These are phyloP conservation scores for Xiphias gladius DNA, from an alignment of 2,113 vertebrate species.

Conservation along the genomic window DNA sequence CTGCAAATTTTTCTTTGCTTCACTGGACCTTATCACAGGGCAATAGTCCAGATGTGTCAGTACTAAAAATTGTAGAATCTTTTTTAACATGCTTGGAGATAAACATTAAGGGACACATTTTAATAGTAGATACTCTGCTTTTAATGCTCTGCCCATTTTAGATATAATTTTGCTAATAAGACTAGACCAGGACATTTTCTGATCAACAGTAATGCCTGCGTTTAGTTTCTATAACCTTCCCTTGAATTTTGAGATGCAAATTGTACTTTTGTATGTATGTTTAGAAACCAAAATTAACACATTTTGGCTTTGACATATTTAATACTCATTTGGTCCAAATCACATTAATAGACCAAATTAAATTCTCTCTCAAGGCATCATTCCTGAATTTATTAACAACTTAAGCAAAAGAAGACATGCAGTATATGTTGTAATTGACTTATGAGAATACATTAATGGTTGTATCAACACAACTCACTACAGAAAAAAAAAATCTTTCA, in stretches of 20 bases:
- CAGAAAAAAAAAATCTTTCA: neutral
- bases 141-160: too few relatives aligned
- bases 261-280: too few relatives aligned
- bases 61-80: too few relatives aligned
- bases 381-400: neutral
- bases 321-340: neutral
- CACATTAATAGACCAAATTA: neutral
- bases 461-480: neutral
- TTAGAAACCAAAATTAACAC: neutral
- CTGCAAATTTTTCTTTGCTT: too few relatives aligned
- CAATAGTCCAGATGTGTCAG: too few relatives aligned
- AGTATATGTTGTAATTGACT: neutral
- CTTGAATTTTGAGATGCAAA: too few relatives aligned
- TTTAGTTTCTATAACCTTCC: too few relatives aligned
- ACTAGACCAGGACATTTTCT: neutral
- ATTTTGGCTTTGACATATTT: neutral
- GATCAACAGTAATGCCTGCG: neutral
- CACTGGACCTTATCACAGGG: too few relatives aligned
- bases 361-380: neutral
- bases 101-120: too few relatives aligned
- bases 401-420: neutral
- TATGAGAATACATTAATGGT: neutral
- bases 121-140: too few relatives aligned
- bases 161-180: neutral
- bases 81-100: too few relatives aligned